Conservation (phyloP, 2,113 vertebrate species). For the Sphyrna mokarran region DNA sequence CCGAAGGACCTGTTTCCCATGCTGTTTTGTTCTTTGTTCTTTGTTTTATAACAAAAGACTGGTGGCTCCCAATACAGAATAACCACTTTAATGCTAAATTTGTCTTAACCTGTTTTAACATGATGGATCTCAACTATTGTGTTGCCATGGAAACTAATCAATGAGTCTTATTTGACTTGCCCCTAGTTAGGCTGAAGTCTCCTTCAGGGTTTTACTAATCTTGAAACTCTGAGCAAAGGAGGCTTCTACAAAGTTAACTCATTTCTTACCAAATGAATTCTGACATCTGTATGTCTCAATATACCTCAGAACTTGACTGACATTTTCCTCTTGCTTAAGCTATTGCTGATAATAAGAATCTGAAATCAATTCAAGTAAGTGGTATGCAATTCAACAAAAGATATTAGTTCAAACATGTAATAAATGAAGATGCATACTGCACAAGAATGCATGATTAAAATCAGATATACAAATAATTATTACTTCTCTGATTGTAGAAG, state of each 20-base stretch:
- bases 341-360: neutral
- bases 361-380: neutral
- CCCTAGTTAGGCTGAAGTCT: neutral
- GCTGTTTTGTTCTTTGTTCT: too few species aligned
- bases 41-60: too few species aligned
- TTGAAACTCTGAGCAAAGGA: neutral
- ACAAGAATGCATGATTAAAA: slow-evolving; percentile 1
- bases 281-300: neutral
- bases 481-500: neutral
- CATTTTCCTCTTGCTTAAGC: neutral
- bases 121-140: neutral
- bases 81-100: neutral
- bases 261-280: slow-evolving; percentile 2
- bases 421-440: neutral
- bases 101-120: neutral
- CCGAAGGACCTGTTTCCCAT: too few species aligned
- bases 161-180: neutral
- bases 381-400: neutral
- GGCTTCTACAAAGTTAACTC: neutral
- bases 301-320: neutral
- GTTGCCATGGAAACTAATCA: neutral
- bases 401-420: neutral
- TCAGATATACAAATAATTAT: slow-evolving; percentile 12
- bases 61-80: neutral
- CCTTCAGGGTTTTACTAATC: neutral